Conservation (phyloP, 1,140 invertebrate genomes). For the Saccostrea glomerata region DNA sequence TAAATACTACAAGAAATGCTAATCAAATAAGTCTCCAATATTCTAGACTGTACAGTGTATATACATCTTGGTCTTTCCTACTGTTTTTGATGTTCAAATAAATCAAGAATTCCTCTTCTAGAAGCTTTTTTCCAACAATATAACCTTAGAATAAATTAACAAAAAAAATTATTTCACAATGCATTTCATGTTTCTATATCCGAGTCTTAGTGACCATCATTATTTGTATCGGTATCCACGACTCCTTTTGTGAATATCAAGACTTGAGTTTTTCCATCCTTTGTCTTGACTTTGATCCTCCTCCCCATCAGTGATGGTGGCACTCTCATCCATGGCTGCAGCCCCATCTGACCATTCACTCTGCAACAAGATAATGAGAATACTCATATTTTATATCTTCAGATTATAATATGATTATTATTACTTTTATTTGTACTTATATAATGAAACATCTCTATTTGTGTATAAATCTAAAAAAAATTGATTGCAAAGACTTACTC, state of each 20-base stretch:
- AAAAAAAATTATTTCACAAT: not conserved
- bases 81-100: too few relatives aligned
- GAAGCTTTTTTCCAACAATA: not conserved
- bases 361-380: not conserved
- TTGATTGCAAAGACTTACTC: not conserved
- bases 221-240: not conserved
- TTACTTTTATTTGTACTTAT: not conserved
- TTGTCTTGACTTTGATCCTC: not conserved
- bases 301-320: constrained; percentile 14
- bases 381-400: not conserved
- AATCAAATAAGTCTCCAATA: too few relatives aligned
- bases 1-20: too few relatives aligned
- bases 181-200: not conserved
- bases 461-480: not conserved
- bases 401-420: too few relatives aligned
- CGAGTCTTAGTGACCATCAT: not conserved
- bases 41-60: too few relatives aligned
- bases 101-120: not conserved
- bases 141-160: not conserved
- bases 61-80: too few relatives aligned
- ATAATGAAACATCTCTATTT: not conserved
- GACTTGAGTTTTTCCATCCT: not conserved
- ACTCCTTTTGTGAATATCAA: not conserved
- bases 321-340: constrained; percentile 2
- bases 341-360: not conserved